Base-by-base conservation (phyloP, 2,797 vertebrate genomes). In the Catostomus latipinnis region DNA sequence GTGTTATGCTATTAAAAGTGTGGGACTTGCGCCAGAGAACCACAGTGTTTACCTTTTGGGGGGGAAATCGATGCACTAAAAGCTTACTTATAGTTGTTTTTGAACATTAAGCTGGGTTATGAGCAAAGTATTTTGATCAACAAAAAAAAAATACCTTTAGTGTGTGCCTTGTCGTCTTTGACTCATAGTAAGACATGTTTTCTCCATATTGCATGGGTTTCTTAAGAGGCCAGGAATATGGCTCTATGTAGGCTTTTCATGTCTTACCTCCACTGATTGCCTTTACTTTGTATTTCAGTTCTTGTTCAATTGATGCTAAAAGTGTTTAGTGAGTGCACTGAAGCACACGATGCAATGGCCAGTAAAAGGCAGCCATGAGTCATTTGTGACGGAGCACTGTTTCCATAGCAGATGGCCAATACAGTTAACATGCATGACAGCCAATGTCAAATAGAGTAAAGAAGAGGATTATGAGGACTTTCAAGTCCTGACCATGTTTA, bases 291-390 rank as follows among this genome's bases (percentile, higher is more conserved):
- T 22, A 83, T 75, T 69, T 63, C 50, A 75, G 75, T 56, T 22
- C 54, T 71, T 66, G 66, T 60, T 6, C 66, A 83, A 87, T 76
- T 76, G 86, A 78, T 86, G 84, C 76, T 86, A 79, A 92, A 87
- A 70, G 48, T 10, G 1, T 82, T 89, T 85, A 89, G 87, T 83
- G 85, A 85, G 81, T 89, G 81, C 80, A 84, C 86, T 88, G 63
- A 87, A 60, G 73, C 12, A 61, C 34, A 54, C 75, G 62, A 83
- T 76, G 74, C 87, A 87, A 89, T 83, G 56, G 16, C 75, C n/a
- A 72, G 12, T 52, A 57, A 72, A 86, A 56, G 85, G 77, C 74
- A 83, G 50, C 54, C 22, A 77, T 82, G 61, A 71, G 52, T 84
- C 68, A 53, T 57, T 34, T 67, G 56, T 72, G 78, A 78, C n/a